These are phyloP conservation scores for Acridotheres tristis DNA, from an alignment of 2,797 vertebrate species.

Conservation along the genomic window DNA sequence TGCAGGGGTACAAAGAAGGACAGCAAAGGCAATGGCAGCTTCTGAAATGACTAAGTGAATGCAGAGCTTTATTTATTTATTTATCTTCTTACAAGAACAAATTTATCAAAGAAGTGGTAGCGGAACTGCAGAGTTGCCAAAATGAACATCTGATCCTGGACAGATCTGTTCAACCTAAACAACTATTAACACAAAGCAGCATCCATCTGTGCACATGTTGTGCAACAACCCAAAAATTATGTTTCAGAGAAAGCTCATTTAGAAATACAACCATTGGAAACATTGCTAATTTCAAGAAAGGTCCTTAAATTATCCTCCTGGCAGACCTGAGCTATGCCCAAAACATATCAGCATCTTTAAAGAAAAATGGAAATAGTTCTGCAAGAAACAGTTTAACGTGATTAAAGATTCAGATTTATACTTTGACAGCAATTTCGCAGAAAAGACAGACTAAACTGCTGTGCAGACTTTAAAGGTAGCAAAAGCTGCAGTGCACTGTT, in stretches of 20 bases:
- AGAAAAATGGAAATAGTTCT: neutral
- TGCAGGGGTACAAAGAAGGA: neutral
- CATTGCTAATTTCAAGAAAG: neutral
- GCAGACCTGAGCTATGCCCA: neutral
- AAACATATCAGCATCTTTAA: neutral
- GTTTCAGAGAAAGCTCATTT: neutral
- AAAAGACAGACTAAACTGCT: neutral
- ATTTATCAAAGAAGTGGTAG: neutral
- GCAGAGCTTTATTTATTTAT: neutral
- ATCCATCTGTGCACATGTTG: slow-evolving; percentile 33
- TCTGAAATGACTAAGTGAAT: neutral
- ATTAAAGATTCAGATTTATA: neutral
- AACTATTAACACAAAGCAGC: slow-evolving; percentile 28
- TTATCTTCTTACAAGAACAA: neutral
- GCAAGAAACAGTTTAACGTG: neutral
- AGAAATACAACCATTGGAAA: neutral
- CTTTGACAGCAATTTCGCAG: neutral
- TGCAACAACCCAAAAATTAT: neutral
- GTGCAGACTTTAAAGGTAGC: neutral
- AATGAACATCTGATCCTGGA: slow-evolving; percentile 27
- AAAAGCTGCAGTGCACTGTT: neutral
- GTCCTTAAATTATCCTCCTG: neutral
- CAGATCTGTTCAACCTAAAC: slow-evolving; percentile 42
- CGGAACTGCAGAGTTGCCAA: neutral
- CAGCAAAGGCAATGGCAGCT: neutral